Base-by-base conservation (phyloP, 2,113 vertebrate genomes). In the Bothrops jararaca region DNA sequence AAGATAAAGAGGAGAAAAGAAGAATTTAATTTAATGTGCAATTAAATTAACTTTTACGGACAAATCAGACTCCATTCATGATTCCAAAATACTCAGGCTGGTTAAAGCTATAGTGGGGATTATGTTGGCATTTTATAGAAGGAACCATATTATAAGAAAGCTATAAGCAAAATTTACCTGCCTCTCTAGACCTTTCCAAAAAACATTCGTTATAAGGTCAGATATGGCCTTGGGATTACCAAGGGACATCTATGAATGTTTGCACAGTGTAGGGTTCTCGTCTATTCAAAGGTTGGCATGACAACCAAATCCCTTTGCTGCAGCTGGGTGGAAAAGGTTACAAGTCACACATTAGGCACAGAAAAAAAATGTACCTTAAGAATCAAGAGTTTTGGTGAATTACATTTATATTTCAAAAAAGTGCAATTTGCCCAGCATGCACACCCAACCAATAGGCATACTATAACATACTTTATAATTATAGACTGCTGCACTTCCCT, bases 301-400 rank as follows among this genome's bases (percentile, higher is more conserved):
- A 94, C 96, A 95, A 97, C 93, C 88, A 96, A 93, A 94, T 95
- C 92, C 93, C 94, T 94, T 90, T 92, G 92, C 53, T 53, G 94
- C 89, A 94, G 86, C 93, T 1, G 45, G 94, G 50, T 89, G 53
- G 91, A 45, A 92, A 91, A 92, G 94, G 91, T 39, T 93, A 93
- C 0, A 69, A 94, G 87, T 85, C 57, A 54, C 92, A 93, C 85
- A 64, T 93, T 93, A 94, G 0, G 92, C 92, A 88, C 11, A 42
- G 80, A 94, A 91, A 93, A 94, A 94, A 93, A 88, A 85, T 92
- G 91, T 89, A 88, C 60, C 94, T 95, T 93, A 45, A 87, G 92
- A 50, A 91, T 18, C 56, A 29, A 52, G 56, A 26, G n/a, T 93
- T 95, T 80, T 93, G 60, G 74, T 92, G 86, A 88, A 89, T 90